phyloP scores from a whole-genome alignment of 2,888 invertebrate species.

The Tetranychus piercei region DNA sequence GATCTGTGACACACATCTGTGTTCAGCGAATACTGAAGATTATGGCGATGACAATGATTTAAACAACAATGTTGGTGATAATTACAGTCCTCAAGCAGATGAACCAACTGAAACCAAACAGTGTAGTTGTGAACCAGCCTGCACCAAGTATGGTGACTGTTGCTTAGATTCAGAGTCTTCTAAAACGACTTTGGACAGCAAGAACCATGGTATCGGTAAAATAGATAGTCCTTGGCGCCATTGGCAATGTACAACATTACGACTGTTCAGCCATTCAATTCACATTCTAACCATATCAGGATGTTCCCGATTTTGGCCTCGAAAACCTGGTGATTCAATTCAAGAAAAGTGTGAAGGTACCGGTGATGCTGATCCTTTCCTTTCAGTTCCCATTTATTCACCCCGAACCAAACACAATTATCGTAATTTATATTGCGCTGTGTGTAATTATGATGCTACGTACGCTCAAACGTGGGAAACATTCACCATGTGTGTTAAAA shows the following conservation, averaged over 20 bases:
- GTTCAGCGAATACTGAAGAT: background rate
- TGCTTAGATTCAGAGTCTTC: background rate
- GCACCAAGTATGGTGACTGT: slow-evolving; percentile 2
- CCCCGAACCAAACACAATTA: slow-evolving; percentile 20
- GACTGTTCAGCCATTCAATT: background rate
- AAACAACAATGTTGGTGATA: background rate
- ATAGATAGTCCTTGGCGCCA: background rate
- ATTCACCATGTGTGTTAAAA: background rate
- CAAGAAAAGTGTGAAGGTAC: background rate
- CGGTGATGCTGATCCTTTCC: background rate
- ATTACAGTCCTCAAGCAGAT: background rate
- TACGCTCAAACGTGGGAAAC: background rate
- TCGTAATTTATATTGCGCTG: slow-evolving; percentile 29
- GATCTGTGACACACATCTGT: background rate
- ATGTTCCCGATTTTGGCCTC: background rate
- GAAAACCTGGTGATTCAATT: background rate
- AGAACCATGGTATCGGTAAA: background rate
- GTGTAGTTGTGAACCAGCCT: background rate
- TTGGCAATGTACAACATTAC: background rate
- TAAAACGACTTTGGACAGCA: background rate
- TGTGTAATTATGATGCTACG: slow-evolving; percentile 27
- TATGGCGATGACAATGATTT: background rate
- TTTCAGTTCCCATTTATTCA: background rate
- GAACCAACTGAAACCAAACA: background rate
- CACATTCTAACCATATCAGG: background rate